Evolutionary conservation across 1,140 invertebrate species (phyloP), one percentile per base, ranked within the genome.

Genomic region (Rhynchophorus ferrugineus): DNA sequence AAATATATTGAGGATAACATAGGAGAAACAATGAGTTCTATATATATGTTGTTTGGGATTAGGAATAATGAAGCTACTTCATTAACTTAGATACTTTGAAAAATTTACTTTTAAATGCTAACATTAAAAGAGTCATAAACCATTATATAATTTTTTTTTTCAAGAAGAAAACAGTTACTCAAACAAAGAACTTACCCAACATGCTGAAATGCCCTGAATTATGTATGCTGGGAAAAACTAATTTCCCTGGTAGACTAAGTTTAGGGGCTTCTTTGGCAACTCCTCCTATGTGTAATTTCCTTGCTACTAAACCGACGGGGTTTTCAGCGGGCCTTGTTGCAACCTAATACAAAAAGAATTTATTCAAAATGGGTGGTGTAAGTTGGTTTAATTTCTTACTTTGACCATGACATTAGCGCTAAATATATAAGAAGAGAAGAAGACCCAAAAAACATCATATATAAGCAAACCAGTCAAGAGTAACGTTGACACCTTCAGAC

Each of bases 401-500:
- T 95, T 95, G 48, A 98, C 93, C 95, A 98, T 98, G 46, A 98
- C 92, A 69, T 98, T 98, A 64, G 94, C 91, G 74, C 91, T 97
- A 76, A 97, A 98, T 66, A 98, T 94, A 67, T 96, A 97, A 0
- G 92, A 95, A 3, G 93, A 96, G 76, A 97, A 97, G 73, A 98
- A 97, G 17, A 97, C 94, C 94, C 94, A 97, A 74, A 98, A 96
- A 21, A 97, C 93, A 73, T 98, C 94, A 69, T 98, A 98, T 38
- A 98, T 87, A 36, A 97, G 82, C 59, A 97, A 78, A 21, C 93
- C 94, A 37, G 93, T 94, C 56, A 97, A 79, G 46, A 97, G 78
- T 54, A 97, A 73, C 13, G 94, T 97, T 17, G 94, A 97, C 55
- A 98, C 95, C 74, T 97, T 97, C 39, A 97, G 78, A 71, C 91